phyloP scores from a whole-genome alignment of 2,888 invertebrate genomes.

The Troglohyphantes excavatus region DNA sequence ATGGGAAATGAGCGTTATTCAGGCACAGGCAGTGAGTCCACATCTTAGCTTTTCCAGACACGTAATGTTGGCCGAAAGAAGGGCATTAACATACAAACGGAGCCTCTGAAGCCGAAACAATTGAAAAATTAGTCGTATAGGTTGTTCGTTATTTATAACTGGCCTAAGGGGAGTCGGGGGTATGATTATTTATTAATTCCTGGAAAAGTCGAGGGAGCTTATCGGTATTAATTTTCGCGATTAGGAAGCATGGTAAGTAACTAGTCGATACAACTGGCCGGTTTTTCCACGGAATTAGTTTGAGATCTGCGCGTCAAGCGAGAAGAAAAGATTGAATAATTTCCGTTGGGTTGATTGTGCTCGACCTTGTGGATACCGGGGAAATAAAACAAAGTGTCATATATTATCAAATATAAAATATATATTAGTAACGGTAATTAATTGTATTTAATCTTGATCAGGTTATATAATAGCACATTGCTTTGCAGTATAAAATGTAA shows the following conservation, averaged over 20 bases:
- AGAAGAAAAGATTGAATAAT: not conserved
- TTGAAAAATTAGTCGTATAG: constrained; percentile 72
- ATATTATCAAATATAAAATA: too few species aligned
- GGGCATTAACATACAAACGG: constrained; percentile 71
- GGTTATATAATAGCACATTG: too few species aligned
- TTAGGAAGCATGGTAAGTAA: not conserved
- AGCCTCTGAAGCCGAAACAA: constrained; percentile 38
- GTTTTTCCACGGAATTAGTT: not conserved
- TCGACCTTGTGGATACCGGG: too few species aligned
- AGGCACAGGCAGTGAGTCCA: not conserved
- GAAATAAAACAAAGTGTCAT: too few species aligned
- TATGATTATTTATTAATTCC: constrained; percentile 66
- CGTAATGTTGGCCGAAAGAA: constrained; percentile 42
- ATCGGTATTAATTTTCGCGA: constrained; percentile 2
- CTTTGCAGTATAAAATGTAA: too few species aligned
- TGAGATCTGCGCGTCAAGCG: not conserved
- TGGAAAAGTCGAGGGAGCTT: constrained; percentile 38
- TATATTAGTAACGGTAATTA: too few species aligned
- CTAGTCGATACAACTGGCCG: not conserved
- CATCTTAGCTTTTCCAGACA: constrained; percentile 59
- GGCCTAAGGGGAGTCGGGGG: constrained; percentile 27
- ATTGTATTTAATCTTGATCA: too few species aligned
- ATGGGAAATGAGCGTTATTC: constrained; percentile 57
- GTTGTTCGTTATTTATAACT: constrained; percentile 55
- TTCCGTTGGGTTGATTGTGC: not conserved